Conservation (phyloP, 2,797 vertebrate genomes). For the Trichosurus vulpecula region DNA sequence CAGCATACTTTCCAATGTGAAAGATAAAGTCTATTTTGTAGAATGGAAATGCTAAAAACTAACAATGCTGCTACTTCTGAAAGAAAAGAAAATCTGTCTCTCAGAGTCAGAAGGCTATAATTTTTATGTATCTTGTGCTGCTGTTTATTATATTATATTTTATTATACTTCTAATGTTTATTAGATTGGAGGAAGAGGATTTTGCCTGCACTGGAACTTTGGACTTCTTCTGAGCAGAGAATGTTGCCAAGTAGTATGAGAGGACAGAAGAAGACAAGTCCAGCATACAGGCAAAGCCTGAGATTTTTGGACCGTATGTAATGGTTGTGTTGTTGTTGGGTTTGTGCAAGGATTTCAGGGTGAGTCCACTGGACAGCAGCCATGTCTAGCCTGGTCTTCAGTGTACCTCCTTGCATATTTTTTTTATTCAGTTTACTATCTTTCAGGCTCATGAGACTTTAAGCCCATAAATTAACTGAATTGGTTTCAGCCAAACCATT, state of each 20-base stretch:
- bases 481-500: slow-evolving; percentile 1
- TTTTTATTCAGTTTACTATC: slow-evolving; percentile 38
- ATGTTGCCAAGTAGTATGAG: not conserved
- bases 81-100: not conserved
- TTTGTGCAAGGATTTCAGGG: not conserved
- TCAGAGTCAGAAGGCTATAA: not conserved
- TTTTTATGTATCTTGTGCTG: not conserved
- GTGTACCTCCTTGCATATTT: not conserved
- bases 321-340: not conserved
- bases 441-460: not conserved
- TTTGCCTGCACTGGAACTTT: not conserved
- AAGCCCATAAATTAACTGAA: slow-evolving; percentile 5
- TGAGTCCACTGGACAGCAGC: not conserved
- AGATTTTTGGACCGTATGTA: not conserved
- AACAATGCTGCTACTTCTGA: not conserved
- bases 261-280: not conserved
- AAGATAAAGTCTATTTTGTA: not conserved
- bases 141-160: not conserved
- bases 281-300: not conserved
- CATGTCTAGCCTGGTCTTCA: slow-evolving; percentile 10
- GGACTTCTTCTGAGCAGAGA: not conserved
- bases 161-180: slow-evolving; percentile 22
- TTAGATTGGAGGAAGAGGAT: not conserved
- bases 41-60: not conserved
- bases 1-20: not conserved